Evolutionary conservation across 2,797 vertebrate genomes (phyloP), one percentile per base, ranked within the genome.

Genomic region (Aeoliscus strigatus): DNA sequence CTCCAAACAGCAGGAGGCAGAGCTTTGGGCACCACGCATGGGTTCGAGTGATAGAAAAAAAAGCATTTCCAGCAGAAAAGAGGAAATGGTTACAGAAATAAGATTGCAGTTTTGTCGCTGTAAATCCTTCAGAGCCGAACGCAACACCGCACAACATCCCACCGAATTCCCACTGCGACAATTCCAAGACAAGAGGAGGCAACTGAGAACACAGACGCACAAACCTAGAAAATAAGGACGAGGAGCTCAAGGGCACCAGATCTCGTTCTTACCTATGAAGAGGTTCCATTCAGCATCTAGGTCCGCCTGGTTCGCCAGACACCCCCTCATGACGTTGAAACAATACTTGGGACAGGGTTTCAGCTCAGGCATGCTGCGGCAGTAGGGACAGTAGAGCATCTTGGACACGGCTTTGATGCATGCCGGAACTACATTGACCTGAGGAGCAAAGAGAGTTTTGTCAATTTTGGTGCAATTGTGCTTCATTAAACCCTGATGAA

Each of bases 291-390:
- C 96, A 1, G 92, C 90, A 70, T 98, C 95, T 11, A 98, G 87
- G 83, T 98, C 96, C 1, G 95, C 95, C 77, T 98, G 96, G 81
- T 98, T 98, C 13, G 95, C 95, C 43, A 98, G 85, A 71, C 96
- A 98, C 77, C 96, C 96, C 61, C 94, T 94, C 92, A 98, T 92
- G 37, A 98, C 94, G n/a, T 98, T 98, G 72, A 94, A 91, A 74
- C 96, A 98, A 86, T 97, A 98, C 86, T 92, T 96, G 73, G 86
- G 89, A 64, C 96, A 97, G 31, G 96, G 91, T 69, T 91, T 94
- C 69, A 95, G 89, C 1, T 86, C 84, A n/a, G 93, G 89, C 50
- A 95, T 82, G 37, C 91, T 89, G 24, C 91, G 90, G 39, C 96
- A 98, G 77, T 95, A 97, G 0, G 94, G 92, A 48, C 96, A 98